Conservation (phyloP, 2,113 vertebrate species). For the Crotalus helleri region DNA sequence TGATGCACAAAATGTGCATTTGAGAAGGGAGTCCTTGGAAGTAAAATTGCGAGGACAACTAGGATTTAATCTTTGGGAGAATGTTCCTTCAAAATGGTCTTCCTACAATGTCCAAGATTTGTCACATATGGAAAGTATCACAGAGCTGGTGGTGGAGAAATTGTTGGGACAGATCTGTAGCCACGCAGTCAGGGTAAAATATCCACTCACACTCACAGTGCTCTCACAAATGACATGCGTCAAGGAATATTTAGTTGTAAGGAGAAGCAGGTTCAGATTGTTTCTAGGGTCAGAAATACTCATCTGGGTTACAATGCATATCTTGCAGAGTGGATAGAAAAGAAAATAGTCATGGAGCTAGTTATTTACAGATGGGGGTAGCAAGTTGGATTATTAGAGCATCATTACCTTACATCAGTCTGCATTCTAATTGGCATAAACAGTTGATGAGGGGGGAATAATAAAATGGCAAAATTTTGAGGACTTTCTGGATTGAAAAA, state of each 20-base stretch:
- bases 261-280: not conserved
- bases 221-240: not conserved
- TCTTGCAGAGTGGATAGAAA: not conserved
- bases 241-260: not conserved
- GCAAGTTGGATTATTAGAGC: not conserved
- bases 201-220: not conserved
- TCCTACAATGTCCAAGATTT: not conserved
- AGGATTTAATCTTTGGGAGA: not conserved
- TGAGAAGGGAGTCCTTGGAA: not conserved
- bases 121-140: not conserved
- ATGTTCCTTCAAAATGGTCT: not conserved
- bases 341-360: not conserved
- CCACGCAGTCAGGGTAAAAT: not conserved
- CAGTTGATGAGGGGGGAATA: not conserved
- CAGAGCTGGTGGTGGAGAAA: not conserved
- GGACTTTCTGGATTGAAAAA: not conserved
- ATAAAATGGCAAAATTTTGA: not conserved
- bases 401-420: not conserved
- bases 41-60: not conserved
- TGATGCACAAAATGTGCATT: not conserved
- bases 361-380: not conserved
- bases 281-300: not conserved
- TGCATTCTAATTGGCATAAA: not conserved
- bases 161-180: not conserved
- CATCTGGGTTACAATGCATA: not conserved